These are phyloP conservation scores for Pilophorus perplexus DNA, from an alignment of 2,888 invertebrate genomes.

Conservation along the genomic window DNA sequence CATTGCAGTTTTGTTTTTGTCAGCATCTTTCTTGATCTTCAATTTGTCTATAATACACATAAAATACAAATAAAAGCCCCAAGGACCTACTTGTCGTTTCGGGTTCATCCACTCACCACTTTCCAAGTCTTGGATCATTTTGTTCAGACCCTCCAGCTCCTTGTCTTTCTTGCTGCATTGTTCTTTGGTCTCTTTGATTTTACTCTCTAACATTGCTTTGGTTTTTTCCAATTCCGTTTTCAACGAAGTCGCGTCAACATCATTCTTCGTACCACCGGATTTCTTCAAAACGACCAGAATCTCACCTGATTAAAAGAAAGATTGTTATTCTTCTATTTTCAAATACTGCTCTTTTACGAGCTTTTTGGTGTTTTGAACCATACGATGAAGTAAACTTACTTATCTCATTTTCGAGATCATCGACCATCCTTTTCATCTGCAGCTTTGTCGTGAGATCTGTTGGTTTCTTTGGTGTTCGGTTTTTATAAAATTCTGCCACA, in stretches of 20 bases:
- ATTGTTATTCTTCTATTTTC: too few relatives aligned
- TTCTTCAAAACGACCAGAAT: slow-evolving; percentile 62
- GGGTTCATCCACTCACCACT: too few relatives aligned
- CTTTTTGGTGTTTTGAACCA: neutral
- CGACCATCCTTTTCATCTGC: slow-evolving; percentile 77
- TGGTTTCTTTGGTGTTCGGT: slow-evolving; percentile 69
- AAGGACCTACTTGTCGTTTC: too few relatives aligned
- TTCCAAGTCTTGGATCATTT: slow-evolving; percentile 57
- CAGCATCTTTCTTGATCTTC: slow-evolving; percentile 60
- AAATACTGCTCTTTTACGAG: too few relatives aligned
- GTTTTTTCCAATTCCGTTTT: slow-evolving; percentile 49
- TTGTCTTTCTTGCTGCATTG: slow-evolving; percentile 49
- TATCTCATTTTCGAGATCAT: slow-evolving; percentile 84
- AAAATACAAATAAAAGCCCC: too few relatives aligned
- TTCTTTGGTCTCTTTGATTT: slow-evolving; percentile 49
- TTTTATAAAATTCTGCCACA: slow-evolving; percentile 56
- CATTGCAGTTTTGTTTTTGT: slow-evolving; percentile 56
- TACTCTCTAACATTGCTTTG: slow-evolving; percentile 49
- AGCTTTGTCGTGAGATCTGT: slow-evolving; percentile 70
- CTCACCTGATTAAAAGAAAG: slow-evolving; percentile 55
- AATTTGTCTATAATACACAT: slow-evolving; percentile 53
- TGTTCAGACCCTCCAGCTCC: slow-evolving; percentile 58
- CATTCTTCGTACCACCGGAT: slow-evolving; percentile 55
- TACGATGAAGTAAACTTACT: slow-evolving; percentile 54
- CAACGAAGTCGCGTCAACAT: slow-evolving; percentile 41